These are phyloP conservation scores for Ischnus inquisitorius DNA, from an alignment of 2,888 invertebrate species.

Conservation along the genomic window DNA sequence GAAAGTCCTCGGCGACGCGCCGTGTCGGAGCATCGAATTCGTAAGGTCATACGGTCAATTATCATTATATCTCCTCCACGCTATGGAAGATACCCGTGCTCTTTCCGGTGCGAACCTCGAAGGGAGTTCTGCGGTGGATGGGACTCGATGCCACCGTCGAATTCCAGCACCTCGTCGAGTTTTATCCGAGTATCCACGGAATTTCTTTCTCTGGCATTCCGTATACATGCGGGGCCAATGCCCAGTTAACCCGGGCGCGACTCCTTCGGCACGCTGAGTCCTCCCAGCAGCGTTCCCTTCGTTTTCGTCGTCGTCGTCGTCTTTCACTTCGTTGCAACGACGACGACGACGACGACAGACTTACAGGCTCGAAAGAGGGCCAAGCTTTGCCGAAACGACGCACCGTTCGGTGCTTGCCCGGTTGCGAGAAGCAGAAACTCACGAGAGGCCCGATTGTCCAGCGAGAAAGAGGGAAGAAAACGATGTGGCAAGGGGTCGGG, in stretches of 20 bases:
- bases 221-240: conserved; percentile 66
- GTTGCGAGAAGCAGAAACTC: conserved; percentile 57
- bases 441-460: conserved; percentile 56
- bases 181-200: conserved; percentile 65
- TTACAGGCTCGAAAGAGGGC: conserved; percentile 46
- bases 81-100: background rate
- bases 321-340: conserved; percentile 61
- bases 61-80: background rate
- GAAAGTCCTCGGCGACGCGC: background rate
- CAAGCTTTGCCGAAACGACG: conserved; percentile 29
- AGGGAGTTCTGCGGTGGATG: conserved; percentile 17
- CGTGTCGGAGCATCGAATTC: conserved; percentile 1
- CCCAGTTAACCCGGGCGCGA: conserved; percentile 67
- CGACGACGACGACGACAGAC: conserved; percentile 41
- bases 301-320: conserved; percentile 50
- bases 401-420: background rate
- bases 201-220: conserved; percentile 64
- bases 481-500: conserved; percentile 32
- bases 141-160: conserved; percentile 56
- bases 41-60: conserved; percentile 13
- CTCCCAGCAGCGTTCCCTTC: conserved; percentile 43
- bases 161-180: conserved; percentile 66
- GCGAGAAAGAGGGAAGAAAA: conserved; percentile 41
- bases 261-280: conserved; percentile 52
- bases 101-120: conserved; percentile 23